Conservation (phyloP, 2,797 vertebrate species). For the Margarornis squamiger region DNA sequence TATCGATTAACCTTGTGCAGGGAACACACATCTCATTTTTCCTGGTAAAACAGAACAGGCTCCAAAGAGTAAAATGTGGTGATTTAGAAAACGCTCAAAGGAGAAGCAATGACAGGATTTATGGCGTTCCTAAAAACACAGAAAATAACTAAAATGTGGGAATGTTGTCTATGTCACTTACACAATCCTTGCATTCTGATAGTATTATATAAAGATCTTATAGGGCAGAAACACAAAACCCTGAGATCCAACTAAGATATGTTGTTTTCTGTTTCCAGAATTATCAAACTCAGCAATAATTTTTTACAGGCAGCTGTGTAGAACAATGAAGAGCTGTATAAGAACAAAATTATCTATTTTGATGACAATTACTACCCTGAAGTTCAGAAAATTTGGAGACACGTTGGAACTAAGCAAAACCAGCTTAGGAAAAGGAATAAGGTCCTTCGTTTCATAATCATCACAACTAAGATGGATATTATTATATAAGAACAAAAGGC, state of each 20-base stretch:
- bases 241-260: background rate
- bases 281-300: slow-evolving; percentile 27
- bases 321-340: slow-evolving; percentile 48
- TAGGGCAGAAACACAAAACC: background rate
- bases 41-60: slow-evolving; percentile 44
- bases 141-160: slow-evolving; percentile 48
- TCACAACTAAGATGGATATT: background rate
- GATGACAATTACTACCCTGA: slow-evolving; percentile 58
- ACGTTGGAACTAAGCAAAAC: slow-evolving; percentile 13
- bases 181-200: slow-evolving; percentile 23
- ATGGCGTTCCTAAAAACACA: slow-evolving; percentile 33
- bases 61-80: slow-evolving; percentile 21
- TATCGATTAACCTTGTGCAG: slow-evolving; percentile 45
- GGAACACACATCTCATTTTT: slow-evolving; percentile 48
- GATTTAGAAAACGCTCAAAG: slow-evolving; percentile 31
- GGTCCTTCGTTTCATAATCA: slow-evolving; percentile 21
- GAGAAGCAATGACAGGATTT: slow-evolving; percentile 55
- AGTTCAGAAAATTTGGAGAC: slow-evolving; percentile 53
- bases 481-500: slow-evolving; percentile 39
- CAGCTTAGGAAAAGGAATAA: background rate
- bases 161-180: slow-evolving; percentile 32
- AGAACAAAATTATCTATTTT: slow-evolving; percentile 31
- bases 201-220: background rate
- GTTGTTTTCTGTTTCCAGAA: slow-evolving; percentile 12
- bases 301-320: slow-evolving; percentile 11